Conservation (phyloP, 2,797 vertebrate genomes). For the Sphaeramia orbicularis region DNA sequence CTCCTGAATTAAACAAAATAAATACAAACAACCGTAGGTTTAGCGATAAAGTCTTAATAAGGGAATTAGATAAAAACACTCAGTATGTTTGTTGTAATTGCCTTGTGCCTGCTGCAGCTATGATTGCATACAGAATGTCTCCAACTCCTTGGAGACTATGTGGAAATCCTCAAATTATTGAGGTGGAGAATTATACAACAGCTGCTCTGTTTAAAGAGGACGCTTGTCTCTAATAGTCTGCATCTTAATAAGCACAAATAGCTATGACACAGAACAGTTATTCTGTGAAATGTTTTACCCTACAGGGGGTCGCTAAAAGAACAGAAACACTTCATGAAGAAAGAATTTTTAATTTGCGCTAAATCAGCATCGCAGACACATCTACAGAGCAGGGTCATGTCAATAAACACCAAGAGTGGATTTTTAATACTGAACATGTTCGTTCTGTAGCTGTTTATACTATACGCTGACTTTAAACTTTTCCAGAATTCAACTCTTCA, state of each 20-base stretch:
- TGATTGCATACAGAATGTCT: slow-evolving; percentile 75
- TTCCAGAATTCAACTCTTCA: background rate
- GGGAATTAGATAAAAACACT: slow-evolving; percentile 67
- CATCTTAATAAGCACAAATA: slow-evolving; percentile 78
- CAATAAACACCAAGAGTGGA: background rate
- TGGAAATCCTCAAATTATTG: slow-evolving; percentile 78
- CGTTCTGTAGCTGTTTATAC: background rate
- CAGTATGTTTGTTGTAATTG: slow-evolving; percentile 74
- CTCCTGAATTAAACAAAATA: slow-evolving; percentile 18
- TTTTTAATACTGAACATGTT: background rate
- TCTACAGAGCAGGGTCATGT: slow-evolving; percentile 10
- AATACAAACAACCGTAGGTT: slow-evolving; percentile 59
- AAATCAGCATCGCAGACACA: slow-evolving; percentile 40
- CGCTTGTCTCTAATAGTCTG: slow-evolving; percentile 68
- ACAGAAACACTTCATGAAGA: slow-evolving; percentile 54
- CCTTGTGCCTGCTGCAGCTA: slow-evolving; percentile 71
- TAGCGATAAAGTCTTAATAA: slow-evolving; percentile 58
- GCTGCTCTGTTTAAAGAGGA: slow-evolving; percentile 75
- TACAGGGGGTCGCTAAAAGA: slow-evolving; percentile 44
- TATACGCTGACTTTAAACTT: background rate
- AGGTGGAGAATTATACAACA: slow-evolving; percentile 81
- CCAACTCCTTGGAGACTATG: slow-evolving; percentile 68
- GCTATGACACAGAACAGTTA: slow-evolving; percentile 60
- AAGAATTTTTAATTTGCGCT: slow-evolving; percentile 43
- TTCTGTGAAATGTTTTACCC: slow-evolving; percentile 57